Evolutionary conservation across 2,113 vertebrate species (phyloP), one percentile per base, ranked within the genome.

Genomic region (Antennarius striatus): DNA sequence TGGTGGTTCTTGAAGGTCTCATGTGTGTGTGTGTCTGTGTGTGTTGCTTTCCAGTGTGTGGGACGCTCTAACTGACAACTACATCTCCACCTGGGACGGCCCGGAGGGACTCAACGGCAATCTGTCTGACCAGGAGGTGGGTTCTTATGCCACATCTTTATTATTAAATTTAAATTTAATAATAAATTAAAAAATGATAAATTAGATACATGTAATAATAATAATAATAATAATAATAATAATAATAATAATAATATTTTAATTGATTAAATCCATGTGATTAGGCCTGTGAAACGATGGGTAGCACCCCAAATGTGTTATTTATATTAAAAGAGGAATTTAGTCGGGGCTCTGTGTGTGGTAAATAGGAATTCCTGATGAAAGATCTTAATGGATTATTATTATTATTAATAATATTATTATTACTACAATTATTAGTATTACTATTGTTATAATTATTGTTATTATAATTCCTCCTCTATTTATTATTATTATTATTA

Each of bases 51-150:
- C 11, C 91, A 97, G 96, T 85, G 95, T 97, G 77, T 97, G 96
- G 96, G 96, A 95, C 63, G 96, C 96, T 69, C 89, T 97, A 79
- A 97, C 95, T n/a, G 96, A 97, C 90, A 97, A 96, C 92, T 97
- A 96, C 90, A 92, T 93, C 47, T 93, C 95, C 81, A 93, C 93
- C 80, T 96, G 95, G 95, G 94, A 96, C 81, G 87, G 91, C 50
- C 84, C 91, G 11, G 93, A 96, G 75, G 92, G 90, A 56, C 89
- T 95, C 77, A 96, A 97, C 65, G 95, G 94, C 49, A 97, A 97
- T 79, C 73, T 93, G 49, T 95, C 94, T 22, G 94, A 96, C 55
- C 92, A 92, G 9, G 95, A 97, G 94, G 95, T 97, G 8, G 3
- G 22, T 22, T 22, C 22, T 22, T 22, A 22, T 22, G 2, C 22